These are phyloP conservation scores for Molorchus minor DNA, from an alignment of 2,888 invertebrate species.

Conservation along the genomic window DNA sequence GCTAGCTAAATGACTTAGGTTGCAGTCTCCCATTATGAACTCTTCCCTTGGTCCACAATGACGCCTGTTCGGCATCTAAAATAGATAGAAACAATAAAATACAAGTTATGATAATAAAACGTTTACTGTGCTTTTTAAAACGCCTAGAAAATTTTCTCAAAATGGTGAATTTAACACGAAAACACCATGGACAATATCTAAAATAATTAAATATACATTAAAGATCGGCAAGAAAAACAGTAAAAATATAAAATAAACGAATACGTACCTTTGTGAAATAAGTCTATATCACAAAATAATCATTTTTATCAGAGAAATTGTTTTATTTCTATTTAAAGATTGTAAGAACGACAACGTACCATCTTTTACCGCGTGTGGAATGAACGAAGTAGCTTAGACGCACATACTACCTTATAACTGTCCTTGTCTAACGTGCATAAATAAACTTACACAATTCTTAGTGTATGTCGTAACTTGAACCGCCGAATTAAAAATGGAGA, in stretches of 20 bases:
- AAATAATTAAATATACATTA: background rate
- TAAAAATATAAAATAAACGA: background rate
- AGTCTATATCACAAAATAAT: slow-evolving; percentile 23
- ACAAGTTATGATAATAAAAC: background rate
- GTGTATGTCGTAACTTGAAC: background rate
- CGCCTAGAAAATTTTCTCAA: slow-evolving; percentile 11
- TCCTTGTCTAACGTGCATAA: background rate
- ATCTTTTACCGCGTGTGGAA: slow-evolving; percentile 26
- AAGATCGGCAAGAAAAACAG: background rate
- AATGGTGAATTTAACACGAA: slow-evolving; percentile 21
- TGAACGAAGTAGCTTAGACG: background rate
- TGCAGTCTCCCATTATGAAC: slow-evolving; percentile 53
- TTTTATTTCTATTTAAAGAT: slow-evolving; percentile 7
- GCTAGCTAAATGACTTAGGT: slow-evolving; percentile 49
- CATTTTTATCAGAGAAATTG: slow-evolving; percentile 21
- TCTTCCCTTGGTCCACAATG: slow-evolving; percentile 20
- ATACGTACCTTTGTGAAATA: slow-evolving; percentile 21
- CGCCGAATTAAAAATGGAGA: slow-evolving; percentile 18
- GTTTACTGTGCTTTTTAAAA: background rate
- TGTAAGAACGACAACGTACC: slow-evolving; percentile 14
- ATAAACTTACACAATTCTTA: background rate
- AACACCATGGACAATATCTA: slow-evolving; percentile 9
- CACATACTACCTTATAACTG: background rate
- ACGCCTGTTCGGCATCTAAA: slow-evolving; percentile 27
- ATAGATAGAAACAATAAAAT: background rate